phyloP scores from a whole-genome alignment of 2,888 invertebrate species.

The Lasiommata megera region DNA sequence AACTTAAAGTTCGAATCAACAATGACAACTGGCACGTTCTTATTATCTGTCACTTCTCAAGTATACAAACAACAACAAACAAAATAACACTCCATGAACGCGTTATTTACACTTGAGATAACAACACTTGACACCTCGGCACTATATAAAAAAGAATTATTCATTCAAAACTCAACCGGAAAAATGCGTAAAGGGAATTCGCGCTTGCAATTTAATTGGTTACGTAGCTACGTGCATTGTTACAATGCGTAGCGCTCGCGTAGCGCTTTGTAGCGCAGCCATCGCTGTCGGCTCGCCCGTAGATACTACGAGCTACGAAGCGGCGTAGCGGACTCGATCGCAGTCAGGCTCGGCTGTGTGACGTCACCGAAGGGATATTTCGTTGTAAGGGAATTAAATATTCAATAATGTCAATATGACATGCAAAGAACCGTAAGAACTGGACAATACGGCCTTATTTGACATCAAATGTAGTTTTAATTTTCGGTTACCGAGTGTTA shows the following conservation, averaged over 20 bases:
- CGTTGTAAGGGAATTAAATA: background rate
- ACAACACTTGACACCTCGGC: background rate
- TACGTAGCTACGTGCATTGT: constrained; percentile 17
- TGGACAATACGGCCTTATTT: background rate
- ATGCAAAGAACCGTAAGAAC: background rate
- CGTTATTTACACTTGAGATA: background rate
- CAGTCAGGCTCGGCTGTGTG: constrained; percentile 40
- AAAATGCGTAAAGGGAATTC: background rate
- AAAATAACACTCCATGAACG: background rate
- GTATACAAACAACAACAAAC: constrained; percentile 9
- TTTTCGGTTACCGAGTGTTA: no score
- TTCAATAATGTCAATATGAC: background rate
- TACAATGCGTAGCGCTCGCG: constrained; percentile 41
- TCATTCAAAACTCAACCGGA: background rate
- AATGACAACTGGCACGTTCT: no score
- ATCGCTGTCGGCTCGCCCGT: constrained; percentile 60
- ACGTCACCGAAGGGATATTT: constrained; percentile 44
- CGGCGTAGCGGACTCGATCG: constrained; percentile 46
- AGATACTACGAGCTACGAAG: constrained; percentile 66
- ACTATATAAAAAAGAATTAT: background rate
- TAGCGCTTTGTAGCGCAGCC: constrained; percentile 45
- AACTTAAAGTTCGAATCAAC: no score
- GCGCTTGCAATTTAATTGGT: constrained; percentile 8
- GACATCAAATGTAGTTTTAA: no score
- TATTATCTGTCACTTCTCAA: background rate